Conservation (phyloP, 2,797 vertebrate species). For the Yasuhikotakia modesta region DNA sequence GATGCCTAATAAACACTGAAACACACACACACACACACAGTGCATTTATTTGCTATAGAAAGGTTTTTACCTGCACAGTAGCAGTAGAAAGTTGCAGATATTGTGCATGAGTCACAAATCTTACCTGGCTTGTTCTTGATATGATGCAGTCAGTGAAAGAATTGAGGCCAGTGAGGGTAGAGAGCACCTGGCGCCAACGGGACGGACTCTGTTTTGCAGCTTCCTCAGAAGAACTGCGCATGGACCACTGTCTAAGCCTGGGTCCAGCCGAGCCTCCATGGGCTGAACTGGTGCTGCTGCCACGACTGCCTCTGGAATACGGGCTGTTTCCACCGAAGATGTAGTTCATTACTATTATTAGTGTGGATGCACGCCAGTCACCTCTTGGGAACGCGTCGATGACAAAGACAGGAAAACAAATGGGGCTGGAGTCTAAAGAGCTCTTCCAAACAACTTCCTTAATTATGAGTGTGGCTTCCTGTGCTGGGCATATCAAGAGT, state of each 20-base stretch:
- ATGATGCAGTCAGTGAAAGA: constrained; percentile 86
- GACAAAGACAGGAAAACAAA: constrained; percentile 40
- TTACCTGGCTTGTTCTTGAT: constrained; percentile 83
- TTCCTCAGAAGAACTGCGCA: constrained; percentile 82
- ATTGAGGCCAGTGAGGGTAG: constrained; percentile 81
- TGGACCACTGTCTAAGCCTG: constrained; percentile 82
- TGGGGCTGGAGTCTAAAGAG: constrained; percentile 8
- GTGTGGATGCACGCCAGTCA: constrained; percentile 8
- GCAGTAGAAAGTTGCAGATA: background rate
- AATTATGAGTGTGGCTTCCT: constrained; percentile 55
- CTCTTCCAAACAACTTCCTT: constrained; percentile 51
- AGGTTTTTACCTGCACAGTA: background rate
- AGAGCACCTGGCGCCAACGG: constrained; percentile 83
- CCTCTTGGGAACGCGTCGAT: constrained; percentile 22
- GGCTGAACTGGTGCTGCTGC: constrained; percentile 79
- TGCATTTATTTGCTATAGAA: background rate
- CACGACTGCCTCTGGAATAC: constrained; percentile 81
- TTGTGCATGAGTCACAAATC: background rate
- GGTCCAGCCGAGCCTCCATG: constrained; percentile 79
- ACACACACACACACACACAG: background rate
- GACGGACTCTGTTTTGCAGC: constrained; percentile 71
- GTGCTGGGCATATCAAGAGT: constrained; percentile 44
- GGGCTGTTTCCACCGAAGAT: constrained; percentile 88
- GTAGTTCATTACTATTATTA: constrained; percentile 84
- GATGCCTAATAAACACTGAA: background rate